Conservation (phyloP, 2,113 vertebrate species). For the Taurulus bubalis region DNA sequence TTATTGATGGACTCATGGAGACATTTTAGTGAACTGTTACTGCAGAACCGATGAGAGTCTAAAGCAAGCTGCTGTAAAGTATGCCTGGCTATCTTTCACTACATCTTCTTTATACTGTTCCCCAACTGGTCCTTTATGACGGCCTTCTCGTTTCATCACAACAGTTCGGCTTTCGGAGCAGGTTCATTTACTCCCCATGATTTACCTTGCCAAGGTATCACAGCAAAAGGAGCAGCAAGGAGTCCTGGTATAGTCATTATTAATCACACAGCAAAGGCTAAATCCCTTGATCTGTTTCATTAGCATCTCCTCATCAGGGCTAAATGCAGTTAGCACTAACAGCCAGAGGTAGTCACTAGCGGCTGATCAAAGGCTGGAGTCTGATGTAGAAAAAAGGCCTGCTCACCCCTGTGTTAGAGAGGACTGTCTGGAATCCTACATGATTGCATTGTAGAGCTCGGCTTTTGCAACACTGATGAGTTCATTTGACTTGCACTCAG, state of each 20-base stretch:
- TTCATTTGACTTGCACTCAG: background rate
- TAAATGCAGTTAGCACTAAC: slow-evolving; percentile 62
- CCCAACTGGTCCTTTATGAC: background rate
- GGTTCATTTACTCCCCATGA: slow-evolving; percentile 25
- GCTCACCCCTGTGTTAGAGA: slow-evolving; percentile 36
- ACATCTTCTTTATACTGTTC: background rate
- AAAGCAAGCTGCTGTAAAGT: background rate
- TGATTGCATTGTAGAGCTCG: background rate
- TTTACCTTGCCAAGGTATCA: slow-evolving; percentile 47
- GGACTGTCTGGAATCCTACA: background rate
- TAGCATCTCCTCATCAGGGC: slow-evolving; percentile 66
- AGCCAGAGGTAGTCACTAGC: slow-evolving; percentile 55
- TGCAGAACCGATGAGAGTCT: background rate
- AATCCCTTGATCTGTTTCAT: slow-evolving; percentile 73
- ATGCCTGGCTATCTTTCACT: background rate
- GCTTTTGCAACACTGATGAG: slow-evolving; percentile 4
- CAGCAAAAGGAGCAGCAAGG: slow-evolving; percentile 34
- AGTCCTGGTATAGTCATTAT: slow-evolving; percentile 52
- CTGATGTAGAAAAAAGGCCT: slow-evolving; percentile 45
- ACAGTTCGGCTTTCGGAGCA: slow-evolving; percentile 37
- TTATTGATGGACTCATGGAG: slow-evolving; percentile 15
- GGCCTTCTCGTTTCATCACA: background rate
- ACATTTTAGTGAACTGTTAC: slow-evolving; percentile 4
- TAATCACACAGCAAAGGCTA: slow-evolving; percentile 56
- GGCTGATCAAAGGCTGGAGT: slow-evolving; percentile 64